These are phyloP conservation scores for Callocephalon fimbriatum DNA, from an alignment of 2,113 vertebrate genomes.

Conservation along the genomic window DNA sequence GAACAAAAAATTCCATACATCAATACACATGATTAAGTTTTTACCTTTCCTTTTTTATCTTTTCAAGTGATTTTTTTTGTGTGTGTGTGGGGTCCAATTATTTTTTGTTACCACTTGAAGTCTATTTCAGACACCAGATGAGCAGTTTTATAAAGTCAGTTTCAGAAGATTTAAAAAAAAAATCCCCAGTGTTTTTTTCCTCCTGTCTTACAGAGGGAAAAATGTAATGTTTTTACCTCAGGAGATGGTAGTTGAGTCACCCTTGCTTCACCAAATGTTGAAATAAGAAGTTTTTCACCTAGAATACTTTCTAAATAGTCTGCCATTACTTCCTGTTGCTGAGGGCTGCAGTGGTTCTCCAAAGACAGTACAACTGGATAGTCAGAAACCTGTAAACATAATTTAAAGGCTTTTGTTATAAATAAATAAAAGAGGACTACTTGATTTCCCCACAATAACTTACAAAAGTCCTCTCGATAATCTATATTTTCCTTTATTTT, in stretches of 20 bases:
- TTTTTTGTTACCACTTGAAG: background rate
- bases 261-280: constrained; percentile 54
- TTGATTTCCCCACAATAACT: background rate
- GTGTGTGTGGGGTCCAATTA: background rate
- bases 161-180: background rate
- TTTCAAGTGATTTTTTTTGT: background rate
- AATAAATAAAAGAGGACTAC: background rate
- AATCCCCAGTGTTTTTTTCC: fast-evolving
- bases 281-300: constrained; percentile 78
- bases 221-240: constrained; percentile 77
- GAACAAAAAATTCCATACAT: background rate
- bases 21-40: background rate
- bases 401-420: background rate
- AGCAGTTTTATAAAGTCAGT: background rate
- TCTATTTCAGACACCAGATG: background rate
- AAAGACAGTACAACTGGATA: constrained; percentile 90
- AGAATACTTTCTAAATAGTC: constrained; percentile 76
- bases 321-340: constrained; percentile 88
- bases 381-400: constrained; percentile 79
- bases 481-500: background rate
- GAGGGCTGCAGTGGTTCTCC: constrained; percentile 87
- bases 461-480: background rate
- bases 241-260: constrained; percentile 82
- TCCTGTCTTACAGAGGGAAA: background rate
- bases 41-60: background rate